Conservation (phyloP, 2,113 vertebrate genomes). For the Heterotis niloticus region DNA sequence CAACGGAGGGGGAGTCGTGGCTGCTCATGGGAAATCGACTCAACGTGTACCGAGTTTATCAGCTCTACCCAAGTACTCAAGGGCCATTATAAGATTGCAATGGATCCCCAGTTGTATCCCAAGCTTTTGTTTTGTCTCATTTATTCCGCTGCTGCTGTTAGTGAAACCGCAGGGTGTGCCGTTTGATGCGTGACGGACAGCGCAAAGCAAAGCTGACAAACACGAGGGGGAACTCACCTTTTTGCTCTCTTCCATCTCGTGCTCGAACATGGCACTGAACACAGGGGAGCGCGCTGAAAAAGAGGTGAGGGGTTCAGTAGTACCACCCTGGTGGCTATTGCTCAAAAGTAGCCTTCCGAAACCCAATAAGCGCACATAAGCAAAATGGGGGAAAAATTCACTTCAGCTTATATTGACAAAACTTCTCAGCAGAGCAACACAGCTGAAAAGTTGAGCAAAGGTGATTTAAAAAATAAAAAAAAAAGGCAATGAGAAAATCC, state of each 20-base stretch:
- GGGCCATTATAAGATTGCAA: neutral
- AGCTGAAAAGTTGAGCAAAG: too few relatives aligned
- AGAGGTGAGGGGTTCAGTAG: neutral
- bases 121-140: neutral
- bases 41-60: neutral
- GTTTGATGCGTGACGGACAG: too few relatives aligned
- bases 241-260: conserved; percentile 98
- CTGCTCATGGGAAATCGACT: neutral
- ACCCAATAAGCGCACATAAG: too few relatives aligned
- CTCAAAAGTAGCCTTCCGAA: neutral
- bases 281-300: conserved; percentile 86
- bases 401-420: too few relatives aligned
- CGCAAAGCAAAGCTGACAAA: neutral
- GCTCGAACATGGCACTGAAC: conserved; percentile 98
- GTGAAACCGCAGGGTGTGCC: too few relatives aligned
- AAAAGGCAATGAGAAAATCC: too few relatives aligned
- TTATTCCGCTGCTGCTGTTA: neutral
- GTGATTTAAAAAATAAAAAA: too few relatives aligned
- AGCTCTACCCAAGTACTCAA: neutral
- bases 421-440: too few relatives aligned
- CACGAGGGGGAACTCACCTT: conserved; percentile 69
- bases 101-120: neutral
- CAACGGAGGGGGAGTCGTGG: neutral
- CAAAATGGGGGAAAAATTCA: too few relatives aligned
- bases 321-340: neutral